A percentile compares a stretch with the other conserved stretches of the same genome.
These are phyloP conservation scores for Pseudopodoces humilis DNA, from an alignment of 2,113 vertebrate genomes.

Conservation along the genomic window DNA sequence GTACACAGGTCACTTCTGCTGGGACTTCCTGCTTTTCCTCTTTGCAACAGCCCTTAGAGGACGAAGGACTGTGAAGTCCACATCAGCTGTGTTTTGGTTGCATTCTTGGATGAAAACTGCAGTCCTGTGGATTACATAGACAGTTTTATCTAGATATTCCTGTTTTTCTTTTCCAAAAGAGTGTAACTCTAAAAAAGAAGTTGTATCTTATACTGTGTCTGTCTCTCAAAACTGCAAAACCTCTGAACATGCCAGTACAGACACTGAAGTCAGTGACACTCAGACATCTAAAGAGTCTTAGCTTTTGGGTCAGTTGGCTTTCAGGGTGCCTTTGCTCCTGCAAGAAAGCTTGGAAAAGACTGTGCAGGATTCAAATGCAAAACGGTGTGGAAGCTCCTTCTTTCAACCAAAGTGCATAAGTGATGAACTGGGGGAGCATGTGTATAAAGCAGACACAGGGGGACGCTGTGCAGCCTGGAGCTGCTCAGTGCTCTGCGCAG, in stretches of 20 bases:
- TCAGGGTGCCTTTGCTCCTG: background rate
- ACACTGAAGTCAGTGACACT: background rate
- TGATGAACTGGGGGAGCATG: accelerated
- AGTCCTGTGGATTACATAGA: background rate
- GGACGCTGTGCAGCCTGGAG: background rate
- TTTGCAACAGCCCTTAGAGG: background rate
- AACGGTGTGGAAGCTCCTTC: background rate
- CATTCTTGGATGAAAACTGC: background rate
- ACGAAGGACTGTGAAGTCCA: background rate
- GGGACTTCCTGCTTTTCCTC: background rate
- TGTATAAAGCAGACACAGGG: background rate
- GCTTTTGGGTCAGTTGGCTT: background rate
- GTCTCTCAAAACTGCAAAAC: background rate
- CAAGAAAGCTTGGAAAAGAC: background rate
- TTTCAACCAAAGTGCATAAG: background rate
- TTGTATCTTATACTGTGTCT: background rate
- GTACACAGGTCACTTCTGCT: background rate
- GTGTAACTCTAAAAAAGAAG: background rate
- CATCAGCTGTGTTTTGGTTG: background rate
- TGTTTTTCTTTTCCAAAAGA: background rate
- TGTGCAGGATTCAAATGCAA: background rate
- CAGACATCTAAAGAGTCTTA: background rate
- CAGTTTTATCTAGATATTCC: background rate
- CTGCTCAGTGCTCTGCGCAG: background rate
- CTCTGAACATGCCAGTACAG: background rate